Evolutionary conservation across 2,888 invertebrate genomes (phyloP), one percentile per base, ranked within the genome.

Genomic region (Lamproptera curius): DNA sequence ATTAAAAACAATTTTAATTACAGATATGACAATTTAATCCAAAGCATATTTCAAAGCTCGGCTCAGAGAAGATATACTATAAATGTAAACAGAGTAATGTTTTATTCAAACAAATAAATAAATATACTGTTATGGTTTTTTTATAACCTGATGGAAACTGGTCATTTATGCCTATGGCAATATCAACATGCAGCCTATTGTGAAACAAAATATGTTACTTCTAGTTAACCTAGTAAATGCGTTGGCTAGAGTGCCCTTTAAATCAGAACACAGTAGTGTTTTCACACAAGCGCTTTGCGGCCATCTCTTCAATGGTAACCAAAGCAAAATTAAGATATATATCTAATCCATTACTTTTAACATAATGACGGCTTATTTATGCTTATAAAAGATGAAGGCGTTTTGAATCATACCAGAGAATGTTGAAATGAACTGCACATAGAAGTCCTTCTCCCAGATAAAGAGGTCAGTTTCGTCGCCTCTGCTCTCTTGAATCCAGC

Each of bases 371-470:
- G 8, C 23, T 6, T 23, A 23, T 23, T 23, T 23, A 23, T n/a
- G n/a, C n/a, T 6, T 23, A 23, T 8, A 23, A 8, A 23, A 23
- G 23, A 6, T 4, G 23, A 8, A 23, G 23, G 23, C 4, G 23
- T 6, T 23, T 4, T 23, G 28, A 9, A 28, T 53, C 64, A 48
- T 49, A 89, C 89, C 89, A 49, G 70, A 56, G 33, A 85, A 74
- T 51, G 89, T 88, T 52, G 89, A 81, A 0, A 88, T 58, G 49
- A 89, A 90, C 51, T 88, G 89, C 45, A 90, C 77, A 59, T 91
- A 91, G 55, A 91, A 91, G 8, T 89, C 89, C 51, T 89, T 90
- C 57, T 91, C 91, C 76, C 89, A 87, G 23, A 90, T 79, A 50
- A 90, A 85, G 0, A 88, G 68, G 16, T 84, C 79, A 2, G 56